phyloP scores from a whole-genome alignment of 2,888 invertebrate genomes.

The Rotaria magnacalcarata region DNA sequence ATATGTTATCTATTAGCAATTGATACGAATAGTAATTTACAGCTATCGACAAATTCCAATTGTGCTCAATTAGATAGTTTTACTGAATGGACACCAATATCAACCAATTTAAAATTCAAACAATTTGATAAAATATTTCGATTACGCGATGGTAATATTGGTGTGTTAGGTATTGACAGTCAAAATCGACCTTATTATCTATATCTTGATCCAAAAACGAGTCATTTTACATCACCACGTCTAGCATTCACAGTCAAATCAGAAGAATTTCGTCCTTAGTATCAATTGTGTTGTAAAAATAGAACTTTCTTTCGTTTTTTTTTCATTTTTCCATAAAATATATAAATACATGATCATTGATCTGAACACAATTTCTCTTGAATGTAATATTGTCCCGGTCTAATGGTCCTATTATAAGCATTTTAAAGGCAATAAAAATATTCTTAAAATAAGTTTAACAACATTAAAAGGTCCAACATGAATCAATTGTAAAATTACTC shows the following conservation, averaged over 20 bases:
- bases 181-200: not conserved
- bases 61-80: not conserved
- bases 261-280: not conserved
- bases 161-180: not conserved
- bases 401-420: too few relatives aligned
- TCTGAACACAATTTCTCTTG: too few relatives aligned
- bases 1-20: not conserved
- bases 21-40: constrained; percentile 5
- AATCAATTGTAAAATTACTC: too few relatives aligned
- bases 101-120: not conserved
- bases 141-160: constrained; percentile 25
- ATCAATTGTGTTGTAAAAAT: not conserved
- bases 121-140: constrained; percentile 24
- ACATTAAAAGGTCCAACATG: too few relatives aligned
- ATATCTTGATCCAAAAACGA: not conserved
- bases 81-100: not conserved
- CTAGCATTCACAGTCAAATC: not conserved
- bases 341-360: too few relatives aligned
- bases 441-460: too few relatives aligned
- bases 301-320: not conserved
- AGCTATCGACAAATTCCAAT: not conserved
- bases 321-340: not conserved
- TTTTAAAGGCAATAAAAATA: too few relatives aligned
- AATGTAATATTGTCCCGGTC: too few relatives aligned
- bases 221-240: not conserved